Evolutionary conservation across 2,888 invertebrate species (phyloP).

Genomic region (Dicyrtomina minuta): DNA sequence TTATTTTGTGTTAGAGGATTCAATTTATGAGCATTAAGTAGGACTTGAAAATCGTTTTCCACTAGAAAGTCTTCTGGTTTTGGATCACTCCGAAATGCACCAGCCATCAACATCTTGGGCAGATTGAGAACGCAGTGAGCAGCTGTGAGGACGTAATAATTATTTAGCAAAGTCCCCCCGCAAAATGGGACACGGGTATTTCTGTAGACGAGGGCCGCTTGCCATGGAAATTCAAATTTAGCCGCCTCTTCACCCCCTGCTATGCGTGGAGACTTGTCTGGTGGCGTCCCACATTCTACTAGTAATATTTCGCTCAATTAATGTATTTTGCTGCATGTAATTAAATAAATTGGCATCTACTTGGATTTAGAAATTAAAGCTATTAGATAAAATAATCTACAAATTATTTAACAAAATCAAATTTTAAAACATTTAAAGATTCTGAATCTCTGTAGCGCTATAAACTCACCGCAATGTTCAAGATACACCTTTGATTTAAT

Average conservation of each 20-base stretch:
- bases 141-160: conserved; percentile 12
- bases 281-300: conserved; percentile 14
- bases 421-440: no score
- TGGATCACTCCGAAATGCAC: not conserved
- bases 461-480: no score
- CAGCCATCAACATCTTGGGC: conserved; percentile 18
- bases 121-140: conserved; percentile 26
- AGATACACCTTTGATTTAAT: no score
- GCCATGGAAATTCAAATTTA: conserved; percentile 26
- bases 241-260: conserved; percentile 15
- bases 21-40: conserved; percentile 22
- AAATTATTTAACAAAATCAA: no score
- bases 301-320: not conserved
- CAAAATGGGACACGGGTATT: conserved; percentile 29
- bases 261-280: conserved; percentile 1
- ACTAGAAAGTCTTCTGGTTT: conserved; percentile 6
- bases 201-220: conserved; percentile 25
- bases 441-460: no score
- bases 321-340: no score
- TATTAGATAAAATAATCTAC: no score
- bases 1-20: not conserved
- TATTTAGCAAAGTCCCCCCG: conserved; percentile 20
- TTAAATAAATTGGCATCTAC: no score
- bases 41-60: conserved; percentile 27
- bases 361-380: no score